phyloP scores from a whole-genome alignment of 2,888 invertebrate species.

The Griposia aprilina region DNA sequence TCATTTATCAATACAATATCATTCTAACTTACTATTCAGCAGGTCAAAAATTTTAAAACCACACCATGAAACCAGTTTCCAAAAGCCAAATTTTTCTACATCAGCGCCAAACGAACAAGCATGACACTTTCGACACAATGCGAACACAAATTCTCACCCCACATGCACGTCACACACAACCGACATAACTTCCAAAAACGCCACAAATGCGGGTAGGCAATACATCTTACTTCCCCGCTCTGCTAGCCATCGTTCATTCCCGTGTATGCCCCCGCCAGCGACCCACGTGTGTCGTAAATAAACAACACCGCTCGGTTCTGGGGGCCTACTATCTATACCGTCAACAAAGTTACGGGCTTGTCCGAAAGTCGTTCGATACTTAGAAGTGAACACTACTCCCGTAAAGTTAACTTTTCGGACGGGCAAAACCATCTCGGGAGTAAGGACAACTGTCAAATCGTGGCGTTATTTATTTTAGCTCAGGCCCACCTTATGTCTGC shows the following conservation, averaged over 20 bases:
- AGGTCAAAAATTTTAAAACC: background rate
- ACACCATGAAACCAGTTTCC: background rate
- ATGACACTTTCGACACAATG: conserved; percentile 8
- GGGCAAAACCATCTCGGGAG: too few species aligned
- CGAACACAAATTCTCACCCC: background rate
- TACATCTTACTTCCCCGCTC: conserved; percentile 18
- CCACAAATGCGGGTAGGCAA: conserved; percentile 15
- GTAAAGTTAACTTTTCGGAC: too few species aligned
- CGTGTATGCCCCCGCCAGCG: conserved; percentile 16
- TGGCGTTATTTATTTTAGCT: too few species aligned
- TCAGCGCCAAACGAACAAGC: background rate
- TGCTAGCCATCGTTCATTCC: conserved; percentile 25
- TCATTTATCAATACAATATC: too few species aligned
- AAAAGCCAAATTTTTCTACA: background rate
- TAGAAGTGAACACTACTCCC: too few species aligned
- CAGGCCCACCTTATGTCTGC: too few species aligned
- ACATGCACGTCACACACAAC: background rate
- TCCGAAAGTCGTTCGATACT: too few species aligned
- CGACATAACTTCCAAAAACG: conserved; percentile 2
- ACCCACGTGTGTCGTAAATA: conserved; percentile 57
- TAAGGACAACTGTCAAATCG: too few species aligned
- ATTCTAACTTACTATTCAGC: background rate
- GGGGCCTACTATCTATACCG: too few species aligned
- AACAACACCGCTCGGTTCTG: conserved; percentile 41
- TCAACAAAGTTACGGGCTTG: too few species aligned